Percentiles rank a stretch among this genome's conserved stretches.
Evolutionary conservation across 2,888 invertebrate genomes (phyloP).

Genomic region (Minunthozetes semirufus): DNA sequence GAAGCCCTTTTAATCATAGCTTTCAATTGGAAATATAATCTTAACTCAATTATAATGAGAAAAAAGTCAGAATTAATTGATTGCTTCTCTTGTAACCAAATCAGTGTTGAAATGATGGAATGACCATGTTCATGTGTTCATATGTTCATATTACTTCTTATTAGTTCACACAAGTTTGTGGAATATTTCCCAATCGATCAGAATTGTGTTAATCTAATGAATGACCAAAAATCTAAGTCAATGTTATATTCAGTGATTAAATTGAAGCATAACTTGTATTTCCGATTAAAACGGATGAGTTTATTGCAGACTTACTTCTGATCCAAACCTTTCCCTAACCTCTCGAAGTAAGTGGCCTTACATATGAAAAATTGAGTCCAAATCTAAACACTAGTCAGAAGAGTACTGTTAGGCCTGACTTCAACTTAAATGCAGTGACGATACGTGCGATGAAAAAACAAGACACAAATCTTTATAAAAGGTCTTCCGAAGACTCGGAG

Average conservation of each 20-base stretch:
- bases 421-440: constrained; percentile 6
- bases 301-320: constrained; percentile 15
- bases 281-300: constrained; percentile 18
- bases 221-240: too few species aligned
- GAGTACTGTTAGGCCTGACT: not conserved
- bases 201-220: too few species aligned
- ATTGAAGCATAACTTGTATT: not conserved
- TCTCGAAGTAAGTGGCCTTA: not conserved
- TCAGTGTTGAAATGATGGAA: too few species aligned
- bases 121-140: too few species aligned
- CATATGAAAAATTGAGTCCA: constrained; percentile 11
- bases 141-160: too few species aligned
- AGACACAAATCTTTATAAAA: constrained; percentile 28
- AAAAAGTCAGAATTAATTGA: too few species aligned
- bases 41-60: too few species aligned
- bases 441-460: constrained; percentile 12
- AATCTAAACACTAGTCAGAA: not conserved
- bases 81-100: too few species aligned
- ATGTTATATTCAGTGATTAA: not conserved
- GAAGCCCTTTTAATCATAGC: too few species aligned
- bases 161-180: too few species aligned
- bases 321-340: not conserved
- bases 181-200: too few species aligned
- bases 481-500: not conserved
- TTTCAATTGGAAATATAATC: too few species aligned